A percentile compares a stretch with the other conserved stretches of the same genome.
Conservation (phyloP, 35 echinoderm and acorn worm genomes). For the Hemicentrotus pulcherrimus region DNA sequence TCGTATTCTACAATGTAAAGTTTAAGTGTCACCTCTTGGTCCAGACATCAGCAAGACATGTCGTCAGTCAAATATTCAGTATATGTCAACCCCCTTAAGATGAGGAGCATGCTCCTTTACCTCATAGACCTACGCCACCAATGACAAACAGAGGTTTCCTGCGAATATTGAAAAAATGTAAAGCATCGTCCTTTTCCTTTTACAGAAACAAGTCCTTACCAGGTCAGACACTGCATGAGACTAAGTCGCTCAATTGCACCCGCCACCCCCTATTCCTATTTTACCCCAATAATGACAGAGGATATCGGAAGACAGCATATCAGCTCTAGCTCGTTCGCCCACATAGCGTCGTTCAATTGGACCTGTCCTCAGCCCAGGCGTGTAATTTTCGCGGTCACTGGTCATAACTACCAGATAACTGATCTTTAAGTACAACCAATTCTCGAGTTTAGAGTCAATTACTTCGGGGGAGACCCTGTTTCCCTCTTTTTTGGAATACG, state of each 20-base stretch:
- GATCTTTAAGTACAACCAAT: conserved; percentile 12
- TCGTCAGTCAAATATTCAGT: no score
- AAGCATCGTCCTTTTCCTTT: no score
- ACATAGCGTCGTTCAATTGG: not conserved
- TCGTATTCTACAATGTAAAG: no score
- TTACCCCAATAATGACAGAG: not conserved
- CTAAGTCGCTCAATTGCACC: not conserved
- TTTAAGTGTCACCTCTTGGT: no score
- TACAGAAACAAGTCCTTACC: no score
- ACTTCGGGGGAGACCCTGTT: not conserved
- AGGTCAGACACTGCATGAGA: no score
- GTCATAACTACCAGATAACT: not conserved
- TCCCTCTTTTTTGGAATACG: not conserved
- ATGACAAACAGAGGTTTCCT: no score
- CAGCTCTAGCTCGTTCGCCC: not conserved
- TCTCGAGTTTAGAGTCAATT: not conserved
- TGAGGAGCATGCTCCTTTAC: no score
- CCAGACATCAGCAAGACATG: no score
- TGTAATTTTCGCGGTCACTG: not conserved
- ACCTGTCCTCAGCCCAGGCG: not conserved
- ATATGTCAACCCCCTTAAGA: no score
- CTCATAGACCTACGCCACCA: no score
- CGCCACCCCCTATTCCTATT: not conserved
- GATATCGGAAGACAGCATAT: not conserved
- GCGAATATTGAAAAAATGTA: no score